Conservation (phyloP, 2,888 invertebrate genomes). For the Dryococelus australis region DNA sequence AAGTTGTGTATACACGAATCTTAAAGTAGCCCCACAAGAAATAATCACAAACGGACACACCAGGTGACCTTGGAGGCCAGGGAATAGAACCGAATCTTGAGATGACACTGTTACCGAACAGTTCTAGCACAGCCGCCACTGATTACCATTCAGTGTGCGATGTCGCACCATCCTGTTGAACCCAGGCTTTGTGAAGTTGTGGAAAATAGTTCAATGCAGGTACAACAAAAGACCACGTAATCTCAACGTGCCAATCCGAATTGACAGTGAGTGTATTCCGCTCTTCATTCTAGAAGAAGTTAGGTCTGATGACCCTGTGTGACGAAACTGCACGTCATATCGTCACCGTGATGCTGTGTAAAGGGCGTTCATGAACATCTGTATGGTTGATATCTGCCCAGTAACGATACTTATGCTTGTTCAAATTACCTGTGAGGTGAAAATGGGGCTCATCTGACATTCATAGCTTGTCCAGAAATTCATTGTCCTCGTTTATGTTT, state of each 20-base stretch:
- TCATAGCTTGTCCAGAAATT: not conserved
- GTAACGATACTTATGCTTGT: conserved; percentile 23
- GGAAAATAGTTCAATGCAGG: not conserved
- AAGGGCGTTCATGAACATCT: conserved; percentile 16
- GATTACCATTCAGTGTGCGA: not conserved
- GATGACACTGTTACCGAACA: not conserved
- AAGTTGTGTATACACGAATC: not conserved
- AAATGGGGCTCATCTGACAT: conserved; percentile 34
- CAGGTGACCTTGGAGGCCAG: not conserved
- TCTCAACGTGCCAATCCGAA: not conserved
- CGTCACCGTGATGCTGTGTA: conserved; percentile 20
- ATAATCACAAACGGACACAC: not conserved
- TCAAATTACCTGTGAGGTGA: conserved; percentile 30
- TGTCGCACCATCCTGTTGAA: conserved; percentile 18
- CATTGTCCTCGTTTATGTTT: too few species aligned
- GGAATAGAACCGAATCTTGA: not conserved
- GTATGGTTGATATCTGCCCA: not conserved
- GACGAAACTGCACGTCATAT: conserved; percentile 19
- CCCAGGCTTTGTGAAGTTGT: not conserved
- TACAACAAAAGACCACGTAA: not conserved
- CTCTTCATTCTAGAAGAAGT: not conserved
- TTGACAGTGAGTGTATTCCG: not conserved
- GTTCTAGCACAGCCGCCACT: not conserved
- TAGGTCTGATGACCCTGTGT: not conserved
- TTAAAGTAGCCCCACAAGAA: not conserved